Evolutionary conservation across 2,888 invertebrate species (phyloP), one percentile per base, ranked within the genome.

Genomic region (Rhagonycha lutea): DNA sequence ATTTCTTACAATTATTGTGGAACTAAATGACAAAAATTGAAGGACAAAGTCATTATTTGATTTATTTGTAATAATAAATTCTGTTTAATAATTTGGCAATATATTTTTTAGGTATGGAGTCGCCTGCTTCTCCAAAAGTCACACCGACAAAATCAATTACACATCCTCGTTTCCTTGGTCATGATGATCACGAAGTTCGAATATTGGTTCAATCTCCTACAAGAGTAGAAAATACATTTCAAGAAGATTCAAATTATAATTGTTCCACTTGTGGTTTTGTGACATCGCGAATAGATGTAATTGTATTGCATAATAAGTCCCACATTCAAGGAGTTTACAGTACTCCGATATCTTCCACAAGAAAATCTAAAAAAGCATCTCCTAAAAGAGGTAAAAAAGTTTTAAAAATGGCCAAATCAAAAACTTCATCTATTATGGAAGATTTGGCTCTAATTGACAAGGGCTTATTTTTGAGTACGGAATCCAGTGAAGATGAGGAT

Each of bases 271-370:
- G 84, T 72, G 79, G 78, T 18, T 95, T 94, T 83, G 90, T 91
- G 24, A 92, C 94, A 29, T 89, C 90, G 14, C 90, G 95, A 28
- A 88, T 95, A 24, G 94, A 94, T 85, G 93, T 94, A 63, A 90
- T 95, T 84, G 91, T 94, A 78, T 87, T 92, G 79, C 95, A 95
- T 84, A 92, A 91, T 76, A 94, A 93, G 88, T 91, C 91, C 80
- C 95, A 95, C 83, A 90, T 91, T 81, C 88, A 89, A 72, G 90
- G 90, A 69, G 82, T 83, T 24, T 81, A 80, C 72, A 75, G 77
- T 28, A 80, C 85, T 14, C 83, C 84, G 2, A 67, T 80, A 23
- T 76, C 83, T 63, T 82, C 82, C 68, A 81, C 83, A 26, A 82
- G 81, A 68, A 79, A 72, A 70, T 80, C 79, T 80, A 84, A 81